Evolutionary conservation across 2,797 vertebrate species (phyloP).

Genomic region (Naso thynnoides): DNA sequence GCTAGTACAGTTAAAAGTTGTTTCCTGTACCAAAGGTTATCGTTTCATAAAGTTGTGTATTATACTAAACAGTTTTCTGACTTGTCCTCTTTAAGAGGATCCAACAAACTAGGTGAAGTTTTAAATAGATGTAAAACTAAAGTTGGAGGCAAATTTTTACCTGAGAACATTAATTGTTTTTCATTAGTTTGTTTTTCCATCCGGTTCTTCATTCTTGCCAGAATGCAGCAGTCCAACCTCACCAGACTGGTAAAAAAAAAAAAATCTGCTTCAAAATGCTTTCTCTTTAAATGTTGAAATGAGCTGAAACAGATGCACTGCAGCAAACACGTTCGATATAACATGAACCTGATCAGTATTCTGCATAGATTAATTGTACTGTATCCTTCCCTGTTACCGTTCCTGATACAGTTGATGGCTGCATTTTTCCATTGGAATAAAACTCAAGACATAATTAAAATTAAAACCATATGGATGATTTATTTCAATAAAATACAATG

Average conservation of each 20-base stretch:
- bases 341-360: constrained; percentile 55
- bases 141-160: constrained; percentile 19
- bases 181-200: constrained; percentile 31
- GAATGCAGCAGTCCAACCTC: constrained; percentile 39
- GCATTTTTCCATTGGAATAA: constrained; percentile 71
- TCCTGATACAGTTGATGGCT: constrained; percentile 45
- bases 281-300: constrained; percentile 33
- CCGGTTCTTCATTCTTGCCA: constrained; percentile 38
- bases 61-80: constrained; percentile 44
- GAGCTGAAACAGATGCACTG: constrained; percentile 35
- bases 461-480: constrained; percentile 86
- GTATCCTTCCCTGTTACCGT: constrained; percentile 41
- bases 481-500: constrained; percentile 91
- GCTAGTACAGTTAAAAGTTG: constrained; percentile 51
- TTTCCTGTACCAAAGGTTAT: constrained; percentile 69
- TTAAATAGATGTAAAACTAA: constrained; percentile 21
- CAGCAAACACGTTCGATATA: constrained; percentile 47
- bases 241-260: constrained; percentile 17
- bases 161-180: constrained; percentile 19
- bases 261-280: constrained; percentile 11
- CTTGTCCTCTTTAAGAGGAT: constrained; percentile 51
- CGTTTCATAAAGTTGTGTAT: constrained; percentile 51
- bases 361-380: constrained; percentile 48
- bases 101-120: constrained; percentile 22
- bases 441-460: constrained; percentile 74